phyloP scores from a whole-genome alignment of 2,113 vertebrate genomes.

The Psittacara wagleri region DNA sequence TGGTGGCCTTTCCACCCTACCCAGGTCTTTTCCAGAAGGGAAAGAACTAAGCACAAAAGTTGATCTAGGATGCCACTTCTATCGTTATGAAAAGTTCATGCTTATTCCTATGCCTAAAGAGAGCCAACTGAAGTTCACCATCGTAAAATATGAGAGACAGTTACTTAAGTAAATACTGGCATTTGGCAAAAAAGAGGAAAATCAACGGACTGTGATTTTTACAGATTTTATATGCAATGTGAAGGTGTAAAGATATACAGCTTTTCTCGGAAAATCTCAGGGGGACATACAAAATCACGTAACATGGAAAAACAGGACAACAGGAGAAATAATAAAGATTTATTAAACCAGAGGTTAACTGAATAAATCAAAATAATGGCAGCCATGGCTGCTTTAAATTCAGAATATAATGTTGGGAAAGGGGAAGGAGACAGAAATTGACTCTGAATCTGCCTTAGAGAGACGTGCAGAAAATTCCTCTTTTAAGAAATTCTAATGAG shows the following conservation, averaged over 20 bases:
- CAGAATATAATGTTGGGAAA: neutral
- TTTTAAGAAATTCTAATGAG: neutral
- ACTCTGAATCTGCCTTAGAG: neutral
- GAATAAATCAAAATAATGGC: neutral
- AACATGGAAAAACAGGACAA: neutral
- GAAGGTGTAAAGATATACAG: neutral
- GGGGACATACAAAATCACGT: neutral
- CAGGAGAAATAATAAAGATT: neutral
- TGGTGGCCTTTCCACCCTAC: neutral
- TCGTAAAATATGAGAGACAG: neutral
- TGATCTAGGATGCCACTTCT: neutral
- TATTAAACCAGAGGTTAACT: neutral
- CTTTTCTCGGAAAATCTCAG: neutral
- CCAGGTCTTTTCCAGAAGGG: neutral
- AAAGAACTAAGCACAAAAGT: neutral
- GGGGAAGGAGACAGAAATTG: neutral
- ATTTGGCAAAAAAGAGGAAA: neutral
- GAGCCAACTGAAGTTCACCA: neutral
- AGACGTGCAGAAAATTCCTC: neutral
- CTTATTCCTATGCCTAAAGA: neutral
- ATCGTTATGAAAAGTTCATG: neutral
- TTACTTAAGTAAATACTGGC: neutral
- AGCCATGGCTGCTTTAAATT: neutral
- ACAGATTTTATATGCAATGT: neutral
- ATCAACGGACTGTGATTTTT: neutral